Base-by-base conservation (phyloP, 2,113 vertebrate genomes). In the Poicephalus meyeri region DNA sequence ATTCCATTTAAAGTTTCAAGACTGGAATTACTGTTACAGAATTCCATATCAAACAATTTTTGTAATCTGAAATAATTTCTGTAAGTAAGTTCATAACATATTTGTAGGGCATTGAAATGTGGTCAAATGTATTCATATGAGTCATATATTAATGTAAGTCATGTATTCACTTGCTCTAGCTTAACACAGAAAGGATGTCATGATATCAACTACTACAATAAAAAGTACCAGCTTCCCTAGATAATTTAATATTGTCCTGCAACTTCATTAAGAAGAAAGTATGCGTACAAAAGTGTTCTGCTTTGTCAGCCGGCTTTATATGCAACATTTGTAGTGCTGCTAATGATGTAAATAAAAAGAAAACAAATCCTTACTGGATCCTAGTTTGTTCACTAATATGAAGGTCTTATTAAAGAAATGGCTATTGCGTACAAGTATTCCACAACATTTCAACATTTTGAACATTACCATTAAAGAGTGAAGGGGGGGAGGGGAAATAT, bases 291-390 rank as follows among this genome's bases (percentile, higher is more conserved):
- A 90, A 92, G 37, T 46, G 44, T 73, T 68, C 4, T 81, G 15
- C 9, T 94, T 83, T 96, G 86, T 89, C 44, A 42, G 18, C 13
- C 42, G 23, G 70, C 70, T 56, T 46, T 47, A 53, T 52, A 79
- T 60, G 68, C 64, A 88, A 88, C 56, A 80, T 77, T 89, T 3
- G 1, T 88, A 87, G 60, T 35, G 55, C n/a, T 63, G 42, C 15
- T 95, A 97, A 96, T 93, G 92, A 97, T 95, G 69, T 33, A 80
- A 96, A 94, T 79, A 86, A 95, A 89, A 72, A 63, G 39, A 72
- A 90, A 95, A 87, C 5, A 74, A 86, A 89, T 91, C 66, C 66
- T 65, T 91, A 13, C 47, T 79, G 90, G 28, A 88, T 87, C 52
- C 33, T 72, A 58, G 69, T 95, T 92, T 84, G 41, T 85, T 91